A percentile compares a stretch with the other conserved stretches of the same genome.
These are phyloP conservation scores for Pelobates cultripes DNA, from an alignment of 2,797 vertebrate species.

Conservation along the genomic window DNA sequence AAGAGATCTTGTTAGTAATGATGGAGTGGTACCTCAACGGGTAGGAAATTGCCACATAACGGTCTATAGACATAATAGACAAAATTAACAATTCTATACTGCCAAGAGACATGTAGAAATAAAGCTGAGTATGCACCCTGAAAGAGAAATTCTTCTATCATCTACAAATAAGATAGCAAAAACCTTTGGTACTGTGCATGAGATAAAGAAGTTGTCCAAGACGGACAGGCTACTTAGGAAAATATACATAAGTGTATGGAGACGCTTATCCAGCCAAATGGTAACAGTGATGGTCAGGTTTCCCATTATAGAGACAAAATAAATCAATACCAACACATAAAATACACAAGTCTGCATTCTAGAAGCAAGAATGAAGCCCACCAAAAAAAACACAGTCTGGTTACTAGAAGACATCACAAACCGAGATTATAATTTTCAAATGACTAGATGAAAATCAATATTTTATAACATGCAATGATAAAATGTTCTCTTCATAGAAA, in stretches of 20 bases:
- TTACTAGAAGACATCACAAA: not conserved
- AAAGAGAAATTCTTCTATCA: conserved; percentile 43
- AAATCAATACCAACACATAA: conserved; percentile 53
- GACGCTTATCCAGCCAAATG: conserved; percentile 40
- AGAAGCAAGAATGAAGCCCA: not conserved
- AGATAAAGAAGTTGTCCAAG: conserved; percentile 60
- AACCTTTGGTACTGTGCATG: conserved; percentile 58
- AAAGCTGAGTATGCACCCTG: conserved; percentile 61
- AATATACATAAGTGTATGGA: conserved; percentile 62
- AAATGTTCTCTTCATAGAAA: no score
- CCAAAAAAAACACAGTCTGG: conserved; percentile 1
- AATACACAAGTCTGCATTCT: conserved; percentile 37
- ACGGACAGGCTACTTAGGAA: conserved; percentile 58
- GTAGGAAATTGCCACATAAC: conserved; percentile 58
- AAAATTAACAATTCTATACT: conserved; percentile 59
- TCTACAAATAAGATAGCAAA: conserved; percentile 42
- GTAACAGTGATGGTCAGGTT: conserved; percentile 55
- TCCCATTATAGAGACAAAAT: conserved; percentile 45
- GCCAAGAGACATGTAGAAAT: conserved; percentile 59
- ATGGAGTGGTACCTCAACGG: conserved; percentile 59
- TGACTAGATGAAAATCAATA: no score
- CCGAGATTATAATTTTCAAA: no score
- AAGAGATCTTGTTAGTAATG: conserved; percentile 55
- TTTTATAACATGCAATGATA: no score
- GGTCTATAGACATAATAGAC: conserved; percentile 61